Base-by-base conservation (phyloP, 1,140 invertebrate genomes). In the Heliconius melpomene region DNA sequence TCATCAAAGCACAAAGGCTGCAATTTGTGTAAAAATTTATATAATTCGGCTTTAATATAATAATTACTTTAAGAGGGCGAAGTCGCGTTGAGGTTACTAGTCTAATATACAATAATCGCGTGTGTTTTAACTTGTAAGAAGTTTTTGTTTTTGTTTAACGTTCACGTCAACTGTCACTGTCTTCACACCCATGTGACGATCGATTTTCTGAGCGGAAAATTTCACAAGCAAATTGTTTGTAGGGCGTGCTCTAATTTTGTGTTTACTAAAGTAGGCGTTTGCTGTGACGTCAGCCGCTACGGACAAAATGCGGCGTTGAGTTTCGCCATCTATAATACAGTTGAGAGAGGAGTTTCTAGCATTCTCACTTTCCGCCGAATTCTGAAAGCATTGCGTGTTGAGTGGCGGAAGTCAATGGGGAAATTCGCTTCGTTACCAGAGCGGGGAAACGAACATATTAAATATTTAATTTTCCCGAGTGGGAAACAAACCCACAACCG, bases 181-280 rank as follows among this genome's bases (percentile, higher is more conserved):
- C 60, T 26, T 66, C 60, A 66, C 60, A 66, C 60, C 60, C 60
- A 66, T 66, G 60, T 29, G n/a, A 26, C 23, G 23, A 66, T 66
- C 60, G 60, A 66, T 66, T 66, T 66, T 66, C 60, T 66, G 23
- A 66, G 26, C 60, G 60, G 60, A 66, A 66, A 66, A 66, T 66
- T 66, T 66, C 13, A 23, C 60, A 29, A 29, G 23, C 13, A 29
- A 23, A 23, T 29, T 66, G 60, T 66, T 66, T 66, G 60, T 66
- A 66, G 60, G 26, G 60, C 60, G 60, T 29, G 60, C 13, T 66
- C 60, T 29, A 66, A 66, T 66, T 66, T 13, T 66, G 26, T 66
- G 60, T 29, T 29, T 66, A 29, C 26, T 66, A 29, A 66, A 29
- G 23, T 29, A 66, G 7, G 60, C 23, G 3, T 29, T 66, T 16